Percentiles rank a stretch among this genome's conserved stretches.
Conservation (phyloP, 2,797 vertebrate species). For the Staurois parvus region DNA sequence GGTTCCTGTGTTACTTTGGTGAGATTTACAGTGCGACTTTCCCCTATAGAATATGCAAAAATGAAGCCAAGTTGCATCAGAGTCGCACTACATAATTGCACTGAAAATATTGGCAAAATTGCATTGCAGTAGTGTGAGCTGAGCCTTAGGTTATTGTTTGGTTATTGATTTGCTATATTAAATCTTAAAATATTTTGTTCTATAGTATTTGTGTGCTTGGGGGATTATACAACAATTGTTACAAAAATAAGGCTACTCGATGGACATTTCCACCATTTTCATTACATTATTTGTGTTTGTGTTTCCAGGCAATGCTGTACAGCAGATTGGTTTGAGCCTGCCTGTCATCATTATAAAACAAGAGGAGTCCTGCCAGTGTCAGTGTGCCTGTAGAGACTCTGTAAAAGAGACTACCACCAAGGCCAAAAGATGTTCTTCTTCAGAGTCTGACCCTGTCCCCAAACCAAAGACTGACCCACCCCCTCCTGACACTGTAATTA, state of each 20-base stretch:
- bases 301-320: constrained; percentile 88
- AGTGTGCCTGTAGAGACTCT: constrained; percentile 94
- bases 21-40: too few species aligned
- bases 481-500: constrained; percentile 65
- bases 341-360: constrained; percentile 99
- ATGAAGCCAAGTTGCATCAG: too few species aligned
- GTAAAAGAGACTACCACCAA: constrained; percentile 86
- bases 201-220: too few species aligned
- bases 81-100: too few species aligned
- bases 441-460: constrained; percentile 66
- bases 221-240: not conserved
- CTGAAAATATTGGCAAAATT: too few species aligned
- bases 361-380: constrained; percentile 98
- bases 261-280: not conserved
- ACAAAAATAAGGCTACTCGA: not conserved
- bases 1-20: too few species aligned
- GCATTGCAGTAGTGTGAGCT: too few species aligned
- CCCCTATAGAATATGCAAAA: too few species aligned
- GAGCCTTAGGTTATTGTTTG: too few species aligned
- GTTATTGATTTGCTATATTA: too few species aligned
- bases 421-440: constrained; percentile 73
- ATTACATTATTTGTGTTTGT: not conserved
- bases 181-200: too few species aligned
- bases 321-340: constrained; percentile 97
- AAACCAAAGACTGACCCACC: constrained; percentile 62